Conservation (phyloP, 1,140 invertebrate genomes). For the Drosophila persimilis region DNA sequence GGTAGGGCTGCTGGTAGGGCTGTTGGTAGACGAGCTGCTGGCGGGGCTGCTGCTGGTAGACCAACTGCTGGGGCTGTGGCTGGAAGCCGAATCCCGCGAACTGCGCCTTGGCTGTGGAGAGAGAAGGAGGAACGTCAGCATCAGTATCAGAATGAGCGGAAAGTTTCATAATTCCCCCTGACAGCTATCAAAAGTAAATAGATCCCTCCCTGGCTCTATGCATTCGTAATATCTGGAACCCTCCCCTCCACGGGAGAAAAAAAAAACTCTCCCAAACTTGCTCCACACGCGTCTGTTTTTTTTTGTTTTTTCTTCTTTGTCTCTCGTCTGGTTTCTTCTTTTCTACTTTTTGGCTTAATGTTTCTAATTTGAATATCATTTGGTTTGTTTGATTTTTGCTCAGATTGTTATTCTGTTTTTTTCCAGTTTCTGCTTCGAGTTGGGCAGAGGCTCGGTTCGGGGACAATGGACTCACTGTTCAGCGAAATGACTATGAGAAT, state of each 20-base stretch:
- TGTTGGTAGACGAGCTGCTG: constrained; percentile 4
- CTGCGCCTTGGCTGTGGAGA: constrained; percentile 36
- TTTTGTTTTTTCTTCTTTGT: not conserved
- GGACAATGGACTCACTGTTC: too few relatives aligned
- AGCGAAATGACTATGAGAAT: too few relatives aligned
- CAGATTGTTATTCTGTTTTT: not conserved
- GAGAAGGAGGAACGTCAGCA: not conserved
- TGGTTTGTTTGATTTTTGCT: constrained; percentile 31
- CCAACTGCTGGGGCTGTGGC: constrained; percentile 32
- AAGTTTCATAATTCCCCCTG: constrained; percentile 16
- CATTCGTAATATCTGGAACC: constrained; percentile 47
- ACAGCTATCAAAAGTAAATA: constrained; percentile 56
- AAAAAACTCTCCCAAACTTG: constrained; percentile 42
- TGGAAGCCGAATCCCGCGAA: constrained; percentile 52
- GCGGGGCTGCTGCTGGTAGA: constrained; percentile 6
- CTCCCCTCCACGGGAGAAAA: constrained; percentile 1
- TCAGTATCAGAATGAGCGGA: constrained; percentile 2
- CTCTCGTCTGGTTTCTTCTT: constrained; percentile 8
- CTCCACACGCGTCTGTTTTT: constrained; percentile 27
- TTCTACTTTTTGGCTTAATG: constrained; percentile 2
- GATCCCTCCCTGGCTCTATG: constrained; percentile 28
- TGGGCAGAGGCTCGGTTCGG: too few relatives aligned
- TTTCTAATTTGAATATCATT: constrained; percentile 66
- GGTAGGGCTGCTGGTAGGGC: constrained; percentile 2
- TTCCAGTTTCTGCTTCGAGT: too few relatives aligned